These are phyloP conservation scores for Acanthochromis polyacanthus DNA, from an alignment of 2,113 vertebrate species.

Conservation along the genomic window DNA sequence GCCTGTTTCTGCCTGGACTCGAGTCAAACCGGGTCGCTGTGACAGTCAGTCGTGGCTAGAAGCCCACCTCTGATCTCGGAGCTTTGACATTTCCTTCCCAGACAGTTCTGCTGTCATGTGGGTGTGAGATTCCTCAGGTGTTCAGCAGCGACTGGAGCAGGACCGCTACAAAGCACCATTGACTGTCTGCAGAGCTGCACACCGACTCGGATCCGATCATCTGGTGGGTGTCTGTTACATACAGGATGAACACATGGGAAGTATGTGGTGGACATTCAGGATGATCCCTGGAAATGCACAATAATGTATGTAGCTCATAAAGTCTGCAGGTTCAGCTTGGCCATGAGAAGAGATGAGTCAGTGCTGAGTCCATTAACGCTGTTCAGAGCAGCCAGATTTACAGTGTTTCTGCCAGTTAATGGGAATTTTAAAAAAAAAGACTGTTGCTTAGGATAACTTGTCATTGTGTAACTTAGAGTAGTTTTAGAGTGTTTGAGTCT, in stretches of 20 bases:
- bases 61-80: constrained; percentile 29
- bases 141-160: constrained; percentile 26
- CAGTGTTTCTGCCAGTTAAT: constrained; percentile 4
- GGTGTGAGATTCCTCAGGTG: constrained; percentile 79
- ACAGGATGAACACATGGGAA: constrained; percentile 3
- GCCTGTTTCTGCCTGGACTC: constrained; percentile 8
- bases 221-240: constrained; percentile 11
- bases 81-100: constrained; percentile 52
- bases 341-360: not conserved
- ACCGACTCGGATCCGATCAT: not conserved
- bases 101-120: constrained; percentile 49
- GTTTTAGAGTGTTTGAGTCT: too few species aligned
- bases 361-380: not conserved
- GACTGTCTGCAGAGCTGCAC: constrained; percentile 30
- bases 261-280: not conserved
- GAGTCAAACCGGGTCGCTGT: constrained; percentile 9
- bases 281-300: not conserved
- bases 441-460: not conserved
- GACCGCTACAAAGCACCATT: constrained; percentile 60
- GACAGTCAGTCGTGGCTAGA: constrained; percentile 1
- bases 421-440: not conserved
- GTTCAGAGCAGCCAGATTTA: not conserved
- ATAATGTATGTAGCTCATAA: not conserved
- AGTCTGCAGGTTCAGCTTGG: not conserved
- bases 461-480: too few species aligned